phyloP scores from a whole-genome alignment of 2,113 vertebrate species.

The Sisor rabdophorus region DNA sequence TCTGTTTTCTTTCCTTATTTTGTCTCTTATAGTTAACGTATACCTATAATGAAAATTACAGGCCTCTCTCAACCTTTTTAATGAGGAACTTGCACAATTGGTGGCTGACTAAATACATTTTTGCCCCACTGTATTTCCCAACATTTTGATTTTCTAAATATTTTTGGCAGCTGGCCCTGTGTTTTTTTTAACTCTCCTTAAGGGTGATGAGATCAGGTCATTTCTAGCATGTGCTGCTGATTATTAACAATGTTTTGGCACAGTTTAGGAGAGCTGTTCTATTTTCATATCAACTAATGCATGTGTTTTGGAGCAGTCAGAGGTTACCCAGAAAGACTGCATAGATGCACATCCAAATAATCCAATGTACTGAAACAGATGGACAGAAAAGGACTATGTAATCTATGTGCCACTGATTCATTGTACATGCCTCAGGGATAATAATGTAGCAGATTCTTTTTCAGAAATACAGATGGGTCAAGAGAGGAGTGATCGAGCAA shows the following conservation, averaged over 20 bases:
- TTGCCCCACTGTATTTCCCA: too few species aligned
- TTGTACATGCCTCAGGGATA: slow-evolving; percentile 19
- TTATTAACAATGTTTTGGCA: slow-evolving; percentile 1
- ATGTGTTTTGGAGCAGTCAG: slow-evolving; percentile 11
- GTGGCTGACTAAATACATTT: too few species aligned
- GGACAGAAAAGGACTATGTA: background rate
- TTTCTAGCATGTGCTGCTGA: background rate
- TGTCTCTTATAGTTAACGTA: too few species aligned
- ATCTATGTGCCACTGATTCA: slow-evolving; percentile 17
- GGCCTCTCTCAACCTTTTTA: too few species aligned
- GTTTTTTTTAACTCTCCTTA: background rate
- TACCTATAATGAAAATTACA: too few species aligned
- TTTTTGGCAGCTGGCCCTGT: background rate
- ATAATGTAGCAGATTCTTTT: slow-evolving; percentile 2
- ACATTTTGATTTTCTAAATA: background rate
- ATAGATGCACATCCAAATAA: background rate
- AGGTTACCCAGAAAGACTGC: background rate
- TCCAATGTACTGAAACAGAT: background rate
- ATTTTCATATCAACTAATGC: slow-evolving; percentile 17
- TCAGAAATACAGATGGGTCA: slow-evolving; percentile 11
- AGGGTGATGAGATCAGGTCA: background rate
- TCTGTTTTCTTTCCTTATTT: too few species aligned
- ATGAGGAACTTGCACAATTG: too few species aligned
- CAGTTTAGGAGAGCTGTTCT: background rate
- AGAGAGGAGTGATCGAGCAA: background rate